phyloP scores from a whole-genome alignment of 1,140 invertebrate genomes.

The Magallana angulata region DNA sequence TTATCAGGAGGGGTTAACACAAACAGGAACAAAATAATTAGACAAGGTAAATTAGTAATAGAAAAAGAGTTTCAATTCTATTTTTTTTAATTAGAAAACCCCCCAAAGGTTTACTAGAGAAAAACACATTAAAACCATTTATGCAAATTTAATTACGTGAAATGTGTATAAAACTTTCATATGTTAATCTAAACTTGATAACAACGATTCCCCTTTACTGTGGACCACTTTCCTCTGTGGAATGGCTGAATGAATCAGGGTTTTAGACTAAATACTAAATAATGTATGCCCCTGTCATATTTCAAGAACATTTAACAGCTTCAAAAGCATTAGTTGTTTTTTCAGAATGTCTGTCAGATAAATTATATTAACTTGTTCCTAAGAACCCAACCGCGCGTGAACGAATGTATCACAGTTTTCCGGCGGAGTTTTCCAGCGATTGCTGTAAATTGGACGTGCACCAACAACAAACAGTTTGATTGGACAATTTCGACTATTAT shows the following conservation, averaged over 20 bases:
- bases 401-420: not conserved
- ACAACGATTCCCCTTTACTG: not conserved
- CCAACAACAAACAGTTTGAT: too few relatives aligned
- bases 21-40: too few relatives aligned
- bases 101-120: too few relatives aligned
- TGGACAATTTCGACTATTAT: too few relatives aligned
- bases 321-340: not conserved
- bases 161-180: not conserved
- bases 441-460: too few relatives aligned
- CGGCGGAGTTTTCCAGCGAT: too few relatives aligned
- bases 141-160: not conserved
- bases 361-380: not conserved
- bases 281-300: not conserved
- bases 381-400: slow-evolving; percentile 19
- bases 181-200: not conserved
- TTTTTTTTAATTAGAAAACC: too few relatives aligned
- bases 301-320: slow-evolving; percentile 9
- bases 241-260: not conserved
- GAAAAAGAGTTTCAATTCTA: too few relatives aligned
- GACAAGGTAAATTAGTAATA: too few relatives aligned
- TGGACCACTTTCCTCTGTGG: not conserved
- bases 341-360: slow-evolving; percentile 4
- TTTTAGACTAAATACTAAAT: not conserved
- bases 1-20: too few relatives aligned
- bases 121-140: too few relatives aligned